Evolutionary conservation across 2,888 invertebrate species (phyloP).

Genomic region (Gymnocheta viridis): DNA sequence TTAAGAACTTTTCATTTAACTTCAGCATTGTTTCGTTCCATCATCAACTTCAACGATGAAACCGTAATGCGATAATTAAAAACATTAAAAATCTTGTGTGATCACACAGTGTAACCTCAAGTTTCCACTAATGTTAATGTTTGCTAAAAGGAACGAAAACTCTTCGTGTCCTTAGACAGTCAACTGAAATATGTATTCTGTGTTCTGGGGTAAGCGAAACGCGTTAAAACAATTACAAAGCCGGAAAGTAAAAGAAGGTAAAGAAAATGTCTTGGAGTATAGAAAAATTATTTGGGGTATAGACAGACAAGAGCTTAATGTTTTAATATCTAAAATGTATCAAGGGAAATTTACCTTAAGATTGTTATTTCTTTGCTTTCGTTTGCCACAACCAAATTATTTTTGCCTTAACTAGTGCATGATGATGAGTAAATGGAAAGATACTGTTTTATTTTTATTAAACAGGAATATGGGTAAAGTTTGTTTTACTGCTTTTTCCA

Average conservation of each 20-base stretch:
- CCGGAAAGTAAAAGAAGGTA: conserved; percentile 20
- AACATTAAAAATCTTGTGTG: conserved; percentile 70
- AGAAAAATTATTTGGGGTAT: conserved; percentile 3
- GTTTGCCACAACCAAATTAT: conserved; percentile 10
- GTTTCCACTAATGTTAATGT: conserved; percentile 8
- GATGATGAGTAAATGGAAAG: conserved; percentile 44
- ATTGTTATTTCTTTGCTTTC: conserved; percentile 37
- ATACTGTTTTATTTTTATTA: conserved; percentile 17
- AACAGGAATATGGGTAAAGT: conserved; percentile 52
- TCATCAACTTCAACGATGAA: conserved; percentile 5
- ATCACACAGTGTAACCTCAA: conserved; percentile 69
- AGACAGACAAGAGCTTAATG: conserved; percentile 54
- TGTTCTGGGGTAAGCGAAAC: conserved; percentile 25
- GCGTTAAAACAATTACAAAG: conserved; percentile 70
- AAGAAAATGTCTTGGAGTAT: conserved; percentile 1
- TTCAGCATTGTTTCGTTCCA: conserved; percentile 1
- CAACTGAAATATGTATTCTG: background rate
- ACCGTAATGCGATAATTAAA: conserved; percentile 70
- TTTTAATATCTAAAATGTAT: conserved; percentile 64
- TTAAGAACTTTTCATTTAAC: conserved; percentile 63
- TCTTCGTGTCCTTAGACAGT: conserved; percentile 25
- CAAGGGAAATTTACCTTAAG: conserved; percentile 70
- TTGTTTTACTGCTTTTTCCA: conserved; percentile 53
- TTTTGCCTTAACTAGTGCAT: background rate
- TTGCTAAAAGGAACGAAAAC: background rate